Evolutionary conservation across 2,888 invertebrate species (phyloP).

Genomic region (Adelphocoris suturalis): DNA sequence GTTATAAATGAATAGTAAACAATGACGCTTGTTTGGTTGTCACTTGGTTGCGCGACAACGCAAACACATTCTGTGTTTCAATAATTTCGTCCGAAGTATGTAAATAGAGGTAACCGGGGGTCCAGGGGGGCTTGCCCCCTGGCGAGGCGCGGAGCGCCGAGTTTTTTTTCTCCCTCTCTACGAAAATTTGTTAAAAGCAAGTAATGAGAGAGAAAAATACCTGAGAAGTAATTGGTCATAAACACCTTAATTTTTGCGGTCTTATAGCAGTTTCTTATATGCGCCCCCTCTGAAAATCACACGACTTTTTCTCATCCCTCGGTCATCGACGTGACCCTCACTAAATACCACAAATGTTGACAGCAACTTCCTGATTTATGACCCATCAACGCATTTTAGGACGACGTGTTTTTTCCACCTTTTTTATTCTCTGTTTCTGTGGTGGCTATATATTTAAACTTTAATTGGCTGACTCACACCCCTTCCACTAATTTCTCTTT

Average conservation of each 20-base stretch:
- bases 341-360: slow-evolving; percentile 16
- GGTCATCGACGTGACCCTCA: background rate
- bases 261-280: no score
- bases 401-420: background rate
- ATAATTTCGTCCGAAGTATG: no score
- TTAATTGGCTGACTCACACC: slow-evolving; percentile 48
- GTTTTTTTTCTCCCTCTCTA: no score
- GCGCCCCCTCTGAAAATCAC: background rate
- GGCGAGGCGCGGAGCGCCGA: background rate
- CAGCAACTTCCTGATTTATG: slow-evolving; percentile 20
- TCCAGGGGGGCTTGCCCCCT: no score
- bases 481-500: background rate
- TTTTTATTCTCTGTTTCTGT: background rate
- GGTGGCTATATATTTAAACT: slow-evolving; percentile 41
- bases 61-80: no score
- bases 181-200: no score
- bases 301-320: background rate
- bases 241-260: background rate
- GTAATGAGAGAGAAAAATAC: no score
- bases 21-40: no score
- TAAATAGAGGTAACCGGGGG: no score
- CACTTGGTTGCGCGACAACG: no score
- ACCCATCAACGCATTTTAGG: slow-evolving; percentile 15
- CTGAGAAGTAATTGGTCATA: slow-evolving; percentile 1
- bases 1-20: no score